Conservation (phyloP, 1,140 invertebrate species). For the Drosophila funebris region DNA sequence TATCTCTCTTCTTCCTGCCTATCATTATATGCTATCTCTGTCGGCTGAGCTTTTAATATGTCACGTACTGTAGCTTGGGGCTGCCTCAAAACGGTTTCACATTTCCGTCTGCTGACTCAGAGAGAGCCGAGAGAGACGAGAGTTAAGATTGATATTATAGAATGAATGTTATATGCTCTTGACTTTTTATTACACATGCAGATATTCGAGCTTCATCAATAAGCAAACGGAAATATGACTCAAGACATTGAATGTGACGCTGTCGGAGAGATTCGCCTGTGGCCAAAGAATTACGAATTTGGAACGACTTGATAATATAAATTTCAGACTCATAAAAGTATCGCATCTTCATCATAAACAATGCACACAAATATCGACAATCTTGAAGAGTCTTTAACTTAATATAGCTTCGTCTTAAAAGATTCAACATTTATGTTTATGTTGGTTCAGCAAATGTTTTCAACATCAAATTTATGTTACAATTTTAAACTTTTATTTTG, state of each 20-base stretch:
- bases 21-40: background rate
- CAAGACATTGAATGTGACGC: slow-evolving; percentile 2
- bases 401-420: background rate
- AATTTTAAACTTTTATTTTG: background rate
- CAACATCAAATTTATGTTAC: background rate
- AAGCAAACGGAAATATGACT: slow-evolving; percentile 28
- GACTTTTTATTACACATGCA: slow-evolving; percentile 21
- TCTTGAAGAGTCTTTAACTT: slow-evolving; percentile 29
- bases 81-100: slow-evolving; percentile 41
- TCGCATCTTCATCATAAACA: background rate
- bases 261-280: background rate
- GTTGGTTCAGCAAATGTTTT: background rate
- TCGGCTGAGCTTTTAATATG: slow-evolving; percentile 32
- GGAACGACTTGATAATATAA: slow-evolving; percentile 30
- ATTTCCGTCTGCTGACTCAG: slow-evolving; percentile 67
- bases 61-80: slow-evolving; percentile 48
- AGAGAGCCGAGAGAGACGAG: background rate
- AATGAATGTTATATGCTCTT: slow-evolving; percentile 3
- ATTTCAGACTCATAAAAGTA: slow-evolving; percentile 27
- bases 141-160: slow-evolving; percentile 27
- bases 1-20: background rate
- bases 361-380: slow-evolving; percentile 13
- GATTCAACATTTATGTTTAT: background rate
- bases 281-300: background rate
- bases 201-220: slow-evolving; percentile 22